Evolutionary conservation across 2,888 invertebrate species (phyloP).

Genomic region (Arctia plantaginis): DNA sequence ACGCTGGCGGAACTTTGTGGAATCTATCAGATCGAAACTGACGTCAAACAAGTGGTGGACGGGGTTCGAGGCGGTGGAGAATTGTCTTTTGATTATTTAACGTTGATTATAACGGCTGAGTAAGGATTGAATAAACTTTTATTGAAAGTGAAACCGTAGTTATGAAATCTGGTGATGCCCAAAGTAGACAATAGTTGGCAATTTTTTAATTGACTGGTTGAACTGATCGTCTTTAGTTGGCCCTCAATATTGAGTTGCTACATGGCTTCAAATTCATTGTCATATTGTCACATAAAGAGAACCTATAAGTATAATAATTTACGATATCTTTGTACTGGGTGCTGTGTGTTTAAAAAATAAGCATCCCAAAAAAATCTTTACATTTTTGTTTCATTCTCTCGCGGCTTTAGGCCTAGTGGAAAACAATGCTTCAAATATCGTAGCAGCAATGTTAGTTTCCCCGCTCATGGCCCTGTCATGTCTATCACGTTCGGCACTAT

Average conservation of each 20-base stretch:
- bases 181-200: neutral
- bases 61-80: conserved; percentile 92
- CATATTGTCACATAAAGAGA: neutral
- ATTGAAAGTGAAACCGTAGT: neutral
- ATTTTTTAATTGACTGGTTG: neutral
- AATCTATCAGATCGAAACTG: conserved; percentile 91
- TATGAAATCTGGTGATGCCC: neutral
- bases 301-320: no score
- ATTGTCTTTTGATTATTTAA: conserved; percentile 93
- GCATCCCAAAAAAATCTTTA: neutral
- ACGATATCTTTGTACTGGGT: neutral
- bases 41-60: conserved; percentile 95
- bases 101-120: conserved; percentile 93
- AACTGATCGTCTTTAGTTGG: neutral
- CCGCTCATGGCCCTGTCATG: conserved; percentile 94
- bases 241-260: no score
- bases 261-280: neutral
- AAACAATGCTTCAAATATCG: conserved; percentile 93
- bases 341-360: neutral
- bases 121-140: conserved; percentile 72
- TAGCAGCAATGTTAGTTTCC: conserved; percentile 92
- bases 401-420: conserved; percentile 94
- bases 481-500: conserved; percentile 94
- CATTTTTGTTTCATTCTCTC: conserved; percentile 85
- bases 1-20: conserved; percentile 90